These are phyloP conservation scores for Machaerirhynchus nigripectus DNA, from an alignment of 2,113 vertebrate species.

Conservation along the genomic window DNA sequence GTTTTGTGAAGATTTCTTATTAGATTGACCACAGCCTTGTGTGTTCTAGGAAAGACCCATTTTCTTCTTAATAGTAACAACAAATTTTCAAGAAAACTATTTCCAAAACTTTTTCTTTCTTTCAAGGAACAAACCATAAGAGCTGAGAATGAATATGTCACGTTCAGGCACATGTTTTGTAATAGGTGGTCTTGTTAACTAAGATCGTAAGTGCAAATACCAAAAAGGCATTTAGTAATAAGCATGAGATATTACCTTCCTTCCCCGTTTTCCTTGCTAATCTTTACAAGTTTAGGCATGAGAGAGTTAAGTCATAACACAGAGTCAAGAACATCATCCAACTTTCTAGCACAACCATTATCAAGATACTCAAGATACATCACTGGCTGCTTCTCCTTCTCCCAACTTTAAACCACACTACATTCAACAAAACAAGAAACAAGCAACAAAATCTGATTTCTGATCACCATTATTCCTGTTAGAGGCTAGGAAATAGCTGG, in stretches of 20 bases:
- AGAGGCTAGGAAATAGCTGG: not conserved
- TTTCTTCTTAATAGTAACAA: not conserved
- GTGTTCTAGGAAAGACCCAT: not conserved
- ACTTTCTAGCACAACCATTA: not conserved
- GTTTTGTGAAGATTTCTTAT: not conserved
- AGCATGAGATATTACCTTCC: not conserved
- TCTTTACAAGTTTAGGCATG: not conserved
- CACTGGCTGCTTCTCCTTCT: not conserved
- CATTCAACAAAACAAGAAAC: not conserved
- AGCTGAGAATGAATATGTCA: not conserved
- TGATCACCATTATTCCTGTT: not conserved
- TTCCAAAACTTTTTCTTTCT: not conserved
- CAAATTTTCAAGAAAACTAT: not conserved
- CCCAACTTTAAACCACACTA: not conserved
- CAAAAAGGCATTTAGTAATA: not conserved
- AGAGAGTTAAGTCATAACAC: not conserved
- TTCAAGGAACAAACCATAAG: not conserved
- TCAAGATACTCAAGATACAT: not conserved
- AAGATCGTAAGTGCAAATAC: not conserved
- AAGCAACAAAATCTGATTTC: not conserved
- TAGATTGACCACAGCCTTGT: not conserved
- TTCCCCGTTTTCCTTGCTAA: not conserved
- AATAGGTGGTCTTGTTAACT: not conserved
- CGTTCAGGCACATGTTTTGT: not conserved
- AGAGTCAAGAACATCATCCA: not conserved